Base-by-base conservation (phyloP, 2,113 vertebrate species). In the Percopsis transmontana region DNA sequence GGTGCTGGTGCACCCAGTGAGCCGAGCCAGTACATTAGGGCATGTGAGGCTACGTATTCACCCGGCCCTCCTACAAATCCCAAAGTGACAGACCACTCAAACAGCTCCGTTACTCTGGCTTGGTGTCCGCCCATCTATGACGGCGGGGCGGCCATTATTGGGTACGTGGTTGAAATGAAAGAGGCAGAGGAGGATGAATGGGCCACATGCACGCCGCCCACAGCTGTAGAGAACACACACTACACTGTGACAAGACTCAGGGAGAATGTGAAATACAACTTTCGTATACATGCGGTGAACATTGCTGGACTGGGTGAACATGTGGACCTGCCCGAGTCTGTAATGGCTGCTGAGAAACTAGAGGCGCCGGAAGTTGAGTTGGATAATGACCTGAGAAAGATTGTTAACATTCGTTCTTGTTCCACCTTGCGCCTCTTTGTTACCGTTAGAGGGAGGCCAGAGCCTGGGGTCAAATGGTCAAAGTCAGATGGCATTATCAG, bases 121-220 rank as follows among this genome's bases (percentile, higher is more conserved):
- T 99, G 97, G 97, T 94, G 90, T 81, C 97, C 95, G 67, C 96
- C 97, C 16, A 94, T 98, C 85, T 99, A 98, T 87, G 96, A 99
- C 73, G 97, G 97, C 6, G 97, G 97, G 33, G 94, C 94, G 84
- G 55, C 89, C 63, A 91, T 98, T 56, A 95, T 87, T 82, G 97
- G 95, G 69, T 99, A 94, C 72, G 67, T 95, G 66, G 92, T 99
- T 68, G 96, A 99, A 84, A 85, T 93, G 73, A 97, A 98, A 90
- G 94, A 97, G 91, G 86, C 83, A 61, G 18, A 84, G 69, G 92
- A 88, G 44, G 95, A 97, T 71, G 95, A 97, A 74, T 99, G 97
- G 97, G 94, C 85, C 41, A 92, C 85, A 33, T 96, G 94, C 64
- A 97, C 96, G 40, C 93, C 94, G 61, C 93, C 91, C 58, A 85